These are phyloP conservation scores for Hippocampus zosterae DNA, from an alignment of 2,113 vertebrate species.

Conservation along the genomic window DNA sequence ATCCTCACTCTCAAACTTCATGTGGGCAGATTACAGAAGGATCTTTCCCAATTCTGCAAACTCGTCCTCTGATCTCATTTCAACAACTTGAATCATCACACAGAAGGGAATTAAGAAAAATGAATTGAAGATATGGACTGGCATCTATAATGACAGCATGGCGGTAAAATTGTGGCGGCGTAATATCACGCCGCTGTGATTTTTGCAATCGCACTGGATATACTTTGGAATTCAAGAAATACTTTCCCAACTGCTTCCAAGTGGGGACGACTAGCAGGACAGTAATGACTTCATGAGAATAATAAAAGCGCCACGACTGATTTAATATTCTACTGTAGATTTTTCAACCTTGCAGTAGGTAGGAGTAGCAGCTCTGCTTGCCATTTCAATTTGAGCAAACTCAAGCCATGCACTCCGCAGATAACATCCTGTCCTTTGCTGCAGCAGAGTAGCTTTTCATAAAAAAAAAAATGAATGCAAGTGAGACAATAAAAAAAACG, in stretches of 20 bases:
- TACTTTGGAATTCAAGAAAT: slow-evolving; percentile 24
- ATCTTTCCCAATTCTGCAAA: slow-evolving; percentile 29
- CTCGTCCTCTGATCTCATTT: slow-evolving; percentile 20
- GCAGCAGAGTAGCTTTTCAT: slow-evolving; percentile 14
- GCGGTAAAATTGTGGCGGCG: slow-evolving; percentile 16
- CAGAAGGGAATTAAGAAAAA: background rate
- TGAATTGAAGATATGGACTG: background rate
- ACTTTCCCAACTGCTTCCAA: slow-evolving; percentile 42
- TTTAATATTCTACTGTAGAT: slow-evolving; percentile 41
- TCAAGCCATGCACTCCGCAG: slow-evolving; percentile 34
- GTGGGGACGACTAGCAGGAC: slow-evolving; percentile 52
- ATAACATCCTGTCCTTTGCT: slow-evolving; percentile 32
- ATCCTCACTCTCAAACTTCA: slow-evolving; percentile 15
- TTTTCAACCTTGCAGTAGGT: slow-evolving; percentile 49
- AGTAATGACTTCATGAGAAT: slow-evolving; percentile 66
- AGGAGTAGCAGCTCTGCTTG: slow-evolving; percentile 22
- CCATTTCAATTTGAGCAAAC: slow-evolving; percentile 55
- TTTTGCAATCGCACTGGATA: slow-evolving; percentile 12
- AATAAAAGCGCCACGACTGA: slow-evolving; percentile 52
- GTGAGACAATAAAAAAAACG: too few relatives aligned
- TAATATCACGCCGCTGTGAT: slow-evolving; percentile 7
- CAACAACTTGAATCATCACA: slow-evolving; percentile 12
- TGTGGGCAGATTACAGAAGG: slow-evolving; percentile 24
- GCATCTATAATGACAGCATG: slow-evolving; percentile 20
- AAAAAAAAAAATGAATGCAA: background rate